Conservation (phyloP, 2,888 invertebrate species). For the Salticus scenicus region DNA sequence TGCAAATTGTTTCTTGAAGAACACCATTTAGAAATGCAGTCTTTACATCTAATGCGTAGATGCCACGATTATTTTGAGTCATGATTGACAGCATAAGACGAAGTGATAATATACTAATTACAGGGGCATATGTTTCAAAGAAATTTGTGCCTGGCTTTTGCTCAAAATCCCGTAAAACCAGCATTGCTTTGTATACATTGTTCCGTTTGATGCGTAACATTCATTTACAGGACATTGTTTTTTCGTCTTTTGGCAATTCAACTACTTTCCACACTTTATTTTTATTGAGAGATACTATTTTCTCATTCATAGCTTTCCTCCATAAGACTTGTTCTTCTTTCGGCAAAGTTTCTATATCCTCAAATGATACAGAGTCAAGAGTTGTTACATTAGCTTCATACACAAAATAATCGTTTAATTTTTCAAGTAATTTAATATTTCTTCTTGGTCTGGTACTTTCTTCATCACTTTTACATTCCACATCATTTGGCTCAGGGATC, state of each 20-base stretch:
- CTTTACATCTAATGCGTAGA: constrained; percentile 8
- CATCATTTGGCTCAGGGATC: neutral
- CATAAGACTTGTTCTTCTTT: neutral
- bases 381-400: neutral
- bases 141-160: constrained; percentile 10
- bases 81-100: neutral
- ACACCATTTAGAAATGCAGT: constrained; percentile 16
- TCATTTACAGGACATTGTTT: neutral
- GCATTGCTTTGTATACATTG: constrained; percentile 9
- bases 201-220: neutral
- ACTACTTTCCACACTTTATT: constrained; percentile 18
- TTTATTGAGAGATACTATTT: constrained; percentile 4
- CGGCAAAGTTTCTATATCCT: neutral
- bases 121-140: constrained; percentile 18
- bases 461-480: neutral
- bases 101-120: neutral
- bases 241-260: neutral
- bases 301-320: constrained; percentile 12
- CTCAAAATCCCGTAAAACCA: neutral
- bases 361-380: neutral
- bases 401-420: constrained; percentile 12
- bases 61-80: neutral
- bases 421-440: neutral
- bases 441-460: neutral
- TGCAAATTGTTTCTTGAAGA: constrained; percentile 4